Evolutionary conservation across 2,888 invertebrate species (phyloP), one percentile per base, ranked within the genome.

Genomic region (Sarcophaga variegata): DNA sequence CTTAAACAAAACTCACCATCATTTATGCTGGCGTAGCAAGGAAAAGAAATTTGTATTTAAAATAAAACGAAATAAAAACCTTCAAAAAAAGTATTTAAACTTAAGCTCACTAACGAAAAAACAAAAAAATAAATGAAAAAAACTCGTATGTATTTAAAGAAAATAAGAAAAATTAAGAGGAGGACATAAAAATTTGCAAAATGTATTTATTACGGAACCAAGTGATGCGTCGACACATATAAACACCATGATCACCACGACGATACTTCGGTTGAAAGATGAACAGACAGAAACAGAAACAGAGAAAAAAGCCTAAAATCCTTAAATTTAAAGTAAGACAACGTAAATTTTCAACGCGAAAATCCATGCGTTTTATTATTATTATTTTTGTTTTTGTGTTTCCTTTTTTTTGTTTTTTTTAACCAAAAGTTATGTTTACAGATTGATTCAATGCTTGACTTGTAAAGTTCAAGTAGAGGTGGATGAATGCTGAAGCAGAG

Each of bases 131-230:
- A 62, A 14, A 54, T 54, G 1, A 14, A 54, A 54, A 37, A 37
- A 37, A 37, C 8, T 37, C 8, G 8, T 37, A 10, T 37, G 37
- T 37, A 37, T 37, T 37, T 37, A 37, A 37, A 37, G 37, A 37
- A 37, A 64, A 63, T 6, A 47, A 81, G 81, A 80, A 79, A 71
- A 91, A 91, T 90, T 91, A 91, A 92, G 91, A 90, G 91, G 92
- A 91, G 91, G 90, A 91, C 92, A 92, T 91, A 91, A 91, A 92
- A 91, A 92, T 92, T 90, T 91, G 90, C 88, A 91, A 92, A 92
- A 92, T 91, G 92, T 92, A 91, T 92, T 92, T 92, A 92, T 92
- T 92, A 92, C 90, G 90, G 91, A 90, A 89, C 90, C 90, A 90
- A 89, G 89, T 90, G 90, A 91, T 91, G 90, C 91, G 91, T 90